A percentile compares a stretch with the other conserved stretches of the same genome.
These are phyloP conservation scores for Paramisgurnus dabryanus DNA, from an alignment of 2,113 vertebrate genomes.

Conservation along the genomic window DNA sequence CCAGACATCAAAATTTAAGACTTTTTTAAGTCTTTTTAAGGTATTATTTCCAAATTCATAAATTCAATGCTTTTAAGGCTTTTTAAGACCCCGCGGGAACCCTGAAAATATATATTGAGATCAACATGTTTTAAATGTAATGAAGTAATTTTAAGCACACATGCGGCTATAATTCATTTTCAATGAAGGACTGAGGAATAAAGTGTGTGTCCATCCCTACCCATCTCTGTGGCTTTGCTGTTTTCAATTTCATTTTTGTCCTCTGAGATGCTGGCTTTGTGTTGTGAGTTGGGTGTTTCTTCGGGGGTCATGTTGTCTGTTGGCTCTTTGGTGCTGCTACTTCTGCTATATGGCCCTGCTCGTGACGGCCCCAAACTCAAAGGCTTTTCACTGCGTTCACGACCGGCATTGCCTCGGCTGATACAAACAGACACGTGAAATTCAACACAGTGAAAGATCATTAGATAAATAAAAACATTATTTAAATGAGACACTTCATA, in stretches of 20 bases:
- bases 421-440: background rate
- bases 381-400: slow-evolving; percentile 89
- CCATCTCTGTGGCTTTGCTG: slow-evolving; percentile 75
- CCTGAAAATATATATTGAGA: background rate
- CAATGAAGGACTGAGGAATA: too few species aligned
- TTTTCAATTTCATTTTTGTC: slow-evolving; percentile 77
- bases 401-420: slow-evolving; percentile 77
- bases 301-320: slow-evolving; percentile 80
- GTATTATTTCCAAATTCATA: too few species aligned
- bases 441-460: background rate
- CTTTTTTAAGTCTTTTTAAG: too few species aligned
- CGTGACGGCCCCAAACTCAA: slow-evolving; percentile 70
- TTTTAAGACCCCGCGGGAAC: too few species aligned
- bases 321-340: slow-evolving; percentile 85
- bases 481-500: background rate
- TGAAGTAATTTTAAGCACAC: background rate
- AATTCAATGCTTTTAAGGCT: too few species aligned
- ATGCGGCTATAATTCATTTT: background rate
- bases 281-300: slow-evolving; percentile 76
- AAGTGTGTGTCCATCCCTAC: slow-evolving; percentile 64
- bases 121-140: background rate
- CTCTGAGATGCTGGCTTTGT: slow-evolving; percentile 80
- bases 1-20: too few species aligned
- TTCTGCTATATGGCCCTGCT: slow-evolving; percentile 76
- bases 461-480: too few species aligned